A percentile compares a stretch with the other conserved stretches of the same genome.
phyloP scores from a whole-genome alignment of 2,888 invertebrate species.

The Brachylomia viminalis region DNA sequence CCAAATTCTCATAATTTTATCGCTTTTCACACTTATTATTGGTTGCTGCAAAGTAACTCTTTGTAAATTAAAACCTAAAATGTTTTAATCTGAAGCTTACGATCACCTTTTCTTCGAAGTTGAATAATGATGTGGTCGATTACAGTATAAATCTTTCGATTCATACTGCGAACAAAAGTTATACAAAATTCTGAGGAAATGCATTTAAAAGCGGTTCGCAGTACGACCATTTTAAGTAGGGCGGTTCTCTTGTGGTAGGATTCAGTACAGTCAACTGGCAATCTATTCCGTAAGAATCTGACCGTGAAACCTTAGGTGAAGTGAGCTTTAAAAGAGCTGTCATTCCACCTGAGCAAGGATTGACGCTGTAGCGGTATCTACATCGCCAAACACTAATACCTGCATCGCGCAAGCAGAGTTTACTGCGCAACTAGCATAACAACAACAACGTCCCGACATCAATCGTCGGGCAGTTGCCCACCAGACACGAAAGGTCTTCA shows the following conservation, averaged over 20 bases:
- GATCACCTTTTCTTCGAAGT: slow-evolving; percentile 21
- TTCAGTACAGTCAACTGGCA: too few species aligned
- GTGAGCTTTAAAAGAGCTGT: too few species aligned
- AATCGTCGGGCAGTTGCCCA: too few species aligned
- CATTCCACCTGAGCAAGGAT: too few species aligned
- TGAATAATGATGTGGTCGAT: slow-evolving; percentile 19
- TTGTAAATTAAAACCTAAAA: not conserved
- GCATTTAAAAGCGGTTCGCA: not conserved
- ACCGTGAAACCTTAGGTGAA: too few species aligned
- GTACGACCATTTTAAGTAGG: not conserved
- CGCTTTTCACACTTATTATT: slow-evolving; percentile 29
- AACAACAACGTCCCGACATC: too few species aligned
- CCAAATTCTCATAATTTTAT: slow-evolving; percentile 2
- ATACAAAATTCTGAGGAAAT: not conserved
- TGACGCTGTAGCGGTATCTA: too few species aligned
- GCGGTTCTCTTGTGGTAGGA: not conserved
- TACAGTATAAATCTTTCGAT: slow-evolving; percentile 14
- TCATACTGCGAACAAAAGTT: not conserved
- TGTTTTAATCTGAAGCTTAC: slow-evolving; percentile 13
- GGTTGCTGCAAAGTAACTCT: slow-evolving; percentile 1
- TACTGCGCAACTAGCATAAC: too few species aligned
- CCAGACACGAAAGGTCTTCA: too few species aligned
- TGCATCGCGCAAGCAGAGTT: too few species aligned
- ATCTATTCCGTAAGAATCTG: too few species aligned
- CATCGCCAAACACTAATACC: too few species aligned